Conservation (phyloP, 2,113 vertebrate species). For the Stegastes partitus region DNA sequence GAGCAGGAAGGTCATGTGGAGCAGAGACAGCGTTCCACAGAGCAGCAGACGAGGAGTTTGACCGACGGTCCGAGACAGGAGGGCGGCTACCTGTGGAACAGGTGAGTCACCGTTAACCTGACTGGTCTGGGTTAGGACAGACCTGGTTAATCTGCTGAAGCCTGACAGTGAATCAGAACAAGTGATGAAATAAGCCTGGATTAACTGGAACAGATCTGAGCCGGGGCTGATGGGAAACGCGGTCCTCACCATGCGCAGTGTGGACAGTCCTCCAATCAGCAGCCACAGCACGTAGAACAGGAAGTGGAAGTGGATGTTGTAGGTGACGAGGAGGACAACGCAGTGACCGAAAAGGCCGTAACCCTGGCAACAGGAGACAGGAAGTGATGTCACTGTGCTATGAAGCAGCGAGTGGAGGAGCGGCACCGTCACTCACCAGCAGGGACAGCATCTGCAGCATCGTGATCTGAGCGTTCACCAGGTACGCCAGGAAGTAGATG, state of each 20-base stretch:
- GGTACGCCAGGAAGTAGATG: constrained; percentile 96
- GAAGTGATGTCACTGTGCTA: not conserved
- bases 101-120: too few species aligned
- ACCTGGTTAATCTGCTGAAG: too few species aligned
- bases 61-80: constrained; percentile 95
- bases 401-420: not conserved
- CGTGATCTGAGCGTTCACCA: constrained; percentile 97
- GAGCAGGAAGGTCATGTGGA: constrained; percentile 98
- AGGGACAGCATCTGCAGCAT: constrained; percentile 98
- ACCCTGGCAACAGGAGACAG: constrained; percentile 84
- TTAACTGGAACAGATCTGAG: not conserved
- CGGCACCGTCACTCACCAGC: constrained; percentile 83
- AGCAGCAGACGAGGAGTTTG: constrained; percentile 94
- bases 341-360: constrained; percentile 98
- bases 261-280: constrained; percentile 93
- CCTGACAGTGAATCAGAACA: too few species aligned
- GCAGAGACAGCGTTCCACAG: constrained; percentile 89
- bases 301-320: constrained; percentile 97
- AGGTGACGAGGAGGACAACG: constrained; percentile 93
- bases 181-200: too few species aligned
- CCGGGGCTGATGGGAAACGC: not conserved
- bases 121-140: too few species aligned
- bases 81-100: constrained; percentile 88
- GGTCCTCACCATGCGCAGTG: constrained; percentile 92
- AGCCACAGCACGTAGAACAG: constrained; percentile 98